Evolutionary conservation across 1,140 invertebrate genomes (phyloP).

Genomic region (Batillaria attramentaria): DNA sequence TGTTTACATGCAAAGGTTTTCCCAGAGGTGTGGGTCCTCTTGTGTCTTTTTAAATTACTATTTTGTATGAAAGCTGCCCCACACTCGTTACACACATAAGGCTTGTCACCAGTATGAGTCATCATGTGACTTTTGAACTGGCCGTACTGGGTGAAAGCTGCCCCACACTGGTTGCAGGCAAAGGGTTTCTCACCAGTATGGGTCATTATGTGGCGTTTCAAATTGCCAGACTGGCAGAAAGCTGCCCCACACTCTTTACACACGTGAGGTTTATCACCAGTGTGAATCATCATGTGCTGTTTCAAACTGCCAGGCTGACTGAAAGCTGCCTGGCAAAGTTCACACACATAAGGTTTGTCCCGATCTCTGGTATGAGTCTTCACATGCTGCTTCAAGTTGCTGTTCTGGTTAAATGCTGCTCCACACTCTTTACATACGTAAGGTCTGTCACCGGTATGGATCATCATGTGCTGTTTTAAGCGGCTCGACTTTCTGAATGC

Average conservation of each 20-base stretch:
- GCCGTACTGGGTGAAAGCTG: conserved; percentile 20
- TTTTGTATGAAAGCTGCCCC: conserved; percentile 30
- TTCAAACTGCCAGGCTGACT: conserved; percentile 19
- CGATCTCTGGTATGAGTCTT: conserved; percentile 22
- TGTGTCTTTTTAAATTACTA: conserved; percentile 31
- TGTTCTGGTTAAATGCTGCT: conserved; percentile 25
- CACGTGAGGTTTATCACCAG: conserved; percentile 30
- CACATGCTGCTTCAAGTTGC: conserved; percentile 24
- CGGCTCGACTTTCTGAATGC: no score
- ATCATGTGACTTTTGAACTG: conserved; percentile 30
- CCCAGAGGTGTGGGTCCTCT: conserved; percentile 29
- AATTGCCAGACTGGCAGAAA: conserved; percentile 27
- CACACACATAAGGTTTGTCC: conserved; percentile 35
- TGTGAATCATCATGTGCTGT: conserved; percentile 37
- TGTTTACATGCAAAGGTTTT: conserved; percentile 37
- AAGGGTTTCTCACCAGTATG: conserved; percentile 38
- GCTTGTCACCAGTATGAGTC: conserved; percentile 30
- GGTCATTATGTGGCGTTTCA: conserved; percentile 29
- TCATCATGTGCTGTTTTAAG: no score
- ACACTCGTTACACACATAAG: conserved; percentile 38
- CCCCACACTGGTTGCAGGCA: conserved; percentile 37
- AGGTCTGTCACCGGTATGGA: no score
- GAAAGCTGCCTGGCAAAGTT: conserved; percentile 33
- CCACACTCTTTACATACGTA: conserved; percentile 36
- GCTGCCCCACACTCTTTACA: conserved; percentile 34